These are phyloP conservation scores for Sarcophaga carnaria DNA, from an alignment of 2,888 invertebrate genomes.

Conservation along the genomic window DNA sequence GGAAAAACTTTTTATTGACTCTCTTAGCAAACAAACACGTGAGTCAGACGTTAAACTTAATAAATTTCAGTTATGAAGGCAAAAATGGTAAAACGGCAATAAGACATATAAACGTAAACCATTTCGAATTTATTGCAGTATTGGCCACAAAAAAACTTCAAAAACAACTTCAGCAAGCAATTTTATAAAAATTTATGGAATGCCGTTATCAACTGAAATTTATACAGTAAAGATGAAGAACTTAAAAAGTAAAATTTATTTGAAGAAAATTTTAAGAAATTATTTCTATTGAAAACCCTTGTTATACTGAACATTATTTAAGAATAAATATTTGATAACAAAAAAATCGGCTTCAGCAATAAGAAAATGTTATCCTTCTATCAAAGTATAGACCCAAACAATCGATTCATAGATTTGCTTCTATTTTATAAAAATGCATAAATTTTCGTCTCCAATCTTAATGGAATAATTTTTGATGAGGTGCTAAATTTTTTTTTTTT, in stretches of 20 bases:
- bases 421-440: too few species aligned
- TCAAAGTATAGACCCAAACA: too few species aligned
- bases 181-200: neutral
- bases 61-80: constrained; percentile 2
- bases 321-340: too few species aligned
- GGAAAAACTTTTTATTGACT: constrained; percentile 47
- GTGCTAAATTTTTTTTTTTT: too few species aligned
- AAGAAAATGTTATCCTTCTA: too few species aligned
- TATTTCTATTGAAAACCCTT: too few species aligned
- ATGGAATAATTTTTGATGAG: too few species aligned
- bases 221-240: neutral
- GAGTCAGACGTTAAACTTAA: constrained; percentile 17
- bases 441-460: too few species aligned
- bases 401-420: too few species aligned
- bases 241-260: neutral
- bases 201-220: neutral
- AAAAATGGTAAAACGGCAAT: neutral
- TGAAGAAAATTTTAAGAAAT: too few species aligned
- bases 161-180: neutral
- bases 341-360: too few species aligned
- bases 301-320: too few species aligned
- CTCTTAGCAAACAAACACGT: constrained; percentile 10
- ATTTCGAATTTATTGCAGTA: neutral
- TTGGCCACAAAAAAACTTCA: neutral
- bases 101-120: neutral